phyloP scores from a whole-genome alignment of 1,140 invertebrate genomes.

The Psilanteris sp. region DNA sequence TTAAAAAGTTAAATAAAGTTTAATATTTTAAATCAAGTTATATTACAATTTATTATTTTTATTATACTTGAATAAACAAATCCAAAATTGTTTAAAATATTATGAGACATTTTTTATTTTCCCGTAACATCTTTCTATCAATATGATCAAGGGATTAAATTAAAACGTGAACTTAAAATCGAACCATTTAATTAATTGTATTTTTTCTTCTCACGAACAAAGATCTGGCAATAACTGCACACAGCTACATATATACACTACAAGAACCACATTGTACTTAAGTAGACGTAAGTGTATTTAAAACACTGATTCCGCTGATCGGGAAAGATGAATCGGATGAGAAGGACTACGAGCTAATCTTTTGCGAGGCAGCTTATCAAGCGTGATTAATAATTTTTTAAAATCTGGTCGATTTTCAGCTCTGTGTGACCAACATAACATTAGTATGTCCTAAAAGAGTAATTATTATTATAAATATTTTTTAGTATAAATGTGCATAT shows the following conservation, averaged over 20 bases:
- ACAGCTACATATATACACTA: constrained; percentile 76
- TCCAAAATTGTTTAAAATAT: no score
- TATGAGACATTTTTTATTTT: no score
- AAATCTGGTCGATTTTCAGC: constrained; percentile 93
- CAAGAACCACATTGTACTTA: constrained; percentile 73
- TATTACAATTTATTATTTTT: no score
- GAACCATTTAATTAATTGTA: constrained; percentile 64
- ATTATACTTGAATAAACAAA: no score
- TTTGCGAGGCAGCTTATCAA: constrained; percentile 96
- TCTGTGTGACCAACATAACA: constrained; percentile 96
- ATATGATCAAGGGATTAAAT: no score
- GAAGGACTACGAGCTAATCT: constrained; percentile 97
- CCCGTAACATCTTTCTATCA: no score
- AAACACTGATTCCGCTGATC: constrained; percentile 95
- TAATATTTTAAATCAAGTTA: no score
- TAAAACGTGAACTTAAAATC: constrained; percentile 4
- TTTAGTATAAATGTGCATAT: no score
- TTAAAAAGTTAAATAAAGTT: no score
- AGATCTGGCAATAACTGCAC: constrained; percentile 71
- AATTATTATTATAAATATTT: no score
- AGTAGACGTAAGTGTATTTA: constrained; percentile 80
- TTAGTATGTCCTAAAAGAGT: constrained; percentile 92
- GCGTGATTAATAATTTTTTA: constrained; percentile 88
- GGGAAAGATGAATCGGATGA: constrained; percentile 95
- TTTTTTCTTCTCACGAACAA: constrained; percentile 69